Evolutionary conservation across 2,797 vertebrate genomes (phyloP), one percentile per base, ranked within the genome.

Genomic region (Pygocentrus nattereri): DNA sequence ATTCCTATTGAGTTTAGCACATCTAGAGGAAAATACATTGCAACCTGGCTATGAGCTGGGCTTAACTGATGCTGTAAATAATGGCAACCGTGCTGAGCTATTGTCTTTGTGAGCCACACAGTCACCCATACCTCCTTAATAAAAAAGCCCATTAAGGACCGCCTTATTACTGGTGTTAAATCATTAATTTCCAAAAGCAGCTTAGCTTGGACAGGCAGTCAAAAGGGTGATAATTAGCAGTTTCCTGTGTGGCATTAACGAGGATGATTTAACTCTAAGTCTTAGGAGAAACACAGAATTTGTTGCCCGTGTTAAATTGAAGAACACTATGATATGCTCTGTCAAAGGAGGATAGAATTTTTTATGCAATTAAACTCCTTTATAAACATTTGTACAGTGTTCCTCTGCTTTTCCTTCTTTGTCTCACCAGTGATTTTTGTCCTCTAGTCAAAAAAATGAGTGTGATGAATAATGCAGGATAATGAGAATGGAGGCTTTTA

Each of bases 141-240:
- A 82, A 83, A 81, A 85, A 86, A 77, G 73, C 71, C 61, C 67
- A 84, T 85, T 86, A 86, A 82, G 79, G 75, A 65, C 61, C 30
- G 76, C 64, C 85, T 84, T 84, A 85, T 84, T 84, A 74, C 75
- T 54, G 72, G 65, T 82, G 82, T 85, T 86, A 79, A 82, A 82
- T 87, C 78, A 84, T 88, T 85, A 76, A 84, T 85, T 88, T 81
- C 72, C 74, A 79, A 82, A 85, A 84, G 71, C 80, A 85, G 82
- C 79, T 86, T 82, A 84, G 81, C 80, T 84, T 74, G 78, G 82
- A 85, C 87, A 85, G 82, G 31, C 80, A 78, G 80, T 80, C 81
- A 86, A 82, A 83, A 78, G 76, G 65, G 71, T 80, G 79, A 81
- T 84, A 86, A 87, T 88, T 87, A 85, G 81, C 68, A 74, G 78